These are phyloP conservation scores for Erethizon dorsatum DNA, from an alignment of 2,797 vertebrate species.

Conservation along the genomic window DNA sequence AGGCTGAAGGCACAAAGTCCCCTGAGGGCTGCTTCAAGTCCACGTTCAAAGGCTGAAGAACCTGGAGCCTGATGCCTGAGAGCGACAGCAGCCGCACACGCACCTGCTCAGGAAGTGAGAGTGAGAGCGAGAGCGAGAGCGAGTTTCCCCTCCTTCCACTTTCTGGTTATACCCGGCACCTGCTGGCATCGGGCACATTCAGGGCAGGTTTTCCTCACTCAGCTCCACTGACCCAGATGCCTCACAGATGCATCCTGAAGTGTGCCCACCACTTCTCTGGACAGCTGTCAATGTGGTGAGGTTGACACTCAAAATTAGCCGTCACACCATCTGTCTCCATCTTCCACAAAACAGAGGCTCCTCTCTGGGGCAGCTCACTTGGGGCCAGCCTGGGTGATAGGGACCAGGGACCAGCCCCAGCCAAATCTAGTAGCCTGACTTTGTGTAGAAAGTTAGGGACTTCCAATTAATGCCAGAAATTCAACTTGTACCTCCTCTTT, in stretches of 20 bases:
- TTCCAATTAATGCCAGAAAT: fast-evolving
- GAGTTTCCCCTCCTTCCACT: background rate
- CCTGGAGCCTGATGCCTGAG: background rate
- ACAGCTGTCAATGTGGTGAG: background rate
- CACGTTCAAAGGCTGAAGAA: background rate
- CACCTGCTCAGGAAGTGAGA: background rate
- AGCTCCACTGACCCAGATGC: background rate
- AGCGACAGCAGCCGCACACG: background rate
- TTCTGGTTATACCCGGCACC: background rate
- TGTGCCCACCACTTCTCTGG: background rate
- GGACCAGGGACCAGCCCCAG: no score
- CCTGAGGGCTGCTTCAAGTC: background rate
- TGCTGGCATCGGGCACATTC: background rate
- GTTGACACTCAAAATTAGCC: background rate
- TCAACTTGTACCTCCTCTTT: background rate
- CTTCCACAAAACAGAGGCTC: background rate
- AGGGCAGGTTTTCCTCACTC: background rate
- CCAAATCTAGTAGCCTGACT: background rate
- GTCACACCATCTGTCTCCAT: background rate
- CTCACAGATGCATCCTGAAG: background rate
- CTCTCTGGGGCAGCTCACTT: background rate
- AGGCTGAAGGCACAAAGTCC: background rate
- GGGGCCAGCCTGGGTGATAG: background rate
- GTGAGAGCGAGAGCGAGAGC: no score
- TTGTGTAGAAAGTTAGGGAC: background rate